These are phyloP conservation scores for Tridacna gigas DNA, from an alignment of 2,888 invertebrate genomes.

Conservation along the genomic window DNA sequence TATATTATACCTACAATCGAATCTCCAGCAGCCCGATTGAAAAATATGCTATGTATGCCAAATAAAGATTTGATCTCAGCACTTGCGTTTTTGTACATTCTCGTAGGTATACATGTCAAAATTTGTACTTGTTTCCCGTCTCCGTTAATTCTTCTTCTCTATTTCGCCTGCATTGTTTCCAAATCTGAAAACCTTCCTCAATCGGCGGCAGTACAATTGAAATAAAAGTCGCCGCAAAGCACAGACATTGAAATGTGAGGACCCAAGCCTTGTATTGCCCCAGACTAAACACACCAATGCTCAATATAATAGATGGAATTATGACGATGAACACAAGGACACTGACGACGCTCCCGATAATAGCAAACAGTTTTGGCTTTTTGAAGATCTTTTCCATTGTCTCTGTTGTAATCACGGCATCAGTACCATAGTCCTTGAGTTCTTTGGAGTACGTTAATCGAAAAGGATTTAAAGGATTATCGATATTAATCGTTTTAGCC, in stretches of 20 bases:
- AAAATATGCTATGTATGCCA: no score
- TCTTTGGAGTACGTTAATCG: constrained; percentile 70
- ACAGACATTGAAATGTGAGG: constrained; percentile 59
- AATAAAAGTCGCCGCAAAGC: constrained; percentile 62
- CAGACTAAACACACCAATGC: constrained; percentile 56
- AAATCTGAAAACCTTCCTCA: constrained; percentile 67
- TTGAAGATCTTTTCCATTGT: constrained; percentile 66
- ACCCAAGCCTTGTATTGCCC: constrained; percentile 63
- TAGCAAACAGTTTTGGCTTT: constrained; percentile 48
- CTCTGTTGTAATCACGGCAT: constrained; percentile 49
- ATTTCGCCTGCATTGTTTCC: constrained; percentile 47
- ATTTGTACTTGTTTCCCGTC: not conserved
- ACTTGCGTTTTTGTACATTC: not conserved
- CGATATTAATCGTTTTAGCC: constrained; percentile 76
- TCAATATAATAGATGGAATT: constrained; percentile 61
- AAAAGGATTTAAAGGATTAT: constrained; percentile 77
- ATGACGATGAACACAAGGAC: constrained; percentile 61
- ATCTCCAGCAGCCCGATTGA: no score
- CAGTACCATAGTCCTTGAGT: constrained; percentile 55
- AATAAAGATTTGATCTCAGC: not conserved
- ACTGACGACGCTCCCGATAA: constrained; percentile 53
- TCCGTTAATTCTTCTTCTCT: not conserved
- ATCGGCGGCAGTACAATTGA: constrained; percentile 66
- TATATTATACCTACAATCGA: no score
- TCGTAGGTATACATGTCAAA: not conserved